Percentiles rank a stretch among this genome's conserved stretches.
Conservation (phyloP, 2,797 vertebrate species). For the Callimico goeldii region DNA sequence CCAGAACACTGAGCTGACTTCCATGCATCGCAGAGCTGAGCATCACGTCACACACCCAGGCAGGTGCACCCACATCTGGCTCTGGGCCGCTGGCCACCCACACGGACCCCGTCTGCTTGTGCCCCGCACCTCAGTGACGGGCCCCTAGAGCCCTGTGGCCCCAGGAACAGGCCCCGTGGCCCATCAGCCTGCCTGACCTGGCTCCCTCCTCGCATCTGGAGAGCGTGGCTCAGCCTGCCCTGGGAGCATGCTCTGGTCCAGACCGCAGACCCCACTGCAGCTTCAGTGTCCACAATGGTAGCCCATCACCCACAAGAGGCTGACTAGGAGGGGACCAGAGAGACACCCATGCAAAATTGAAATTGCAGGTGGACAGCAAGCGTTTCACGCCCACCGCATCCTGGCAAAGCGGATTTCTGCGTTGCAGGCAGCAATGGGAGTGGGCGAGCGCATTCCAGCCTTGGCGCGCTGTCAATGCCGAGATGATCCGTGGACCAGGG, state of each 20-base stretch:
- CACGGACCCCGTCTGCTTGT: not conserved
- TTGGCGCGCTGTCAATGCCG: rapidly evolving
- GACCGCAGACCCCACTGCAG: too few relatives aligned
- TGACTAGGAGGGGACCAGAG: not conserved
- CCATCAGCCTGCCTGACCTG: not conserved
- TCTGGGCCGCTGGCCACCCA: too few relatives aligned
- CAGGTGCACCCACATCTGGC: not conserved
- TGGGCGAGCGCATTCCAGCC: rapidly evolving
- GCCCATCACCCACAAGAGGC: not conserved
- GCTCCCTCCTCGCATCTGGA: rapidly evolving
- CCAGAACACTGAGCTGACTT: not conserved
- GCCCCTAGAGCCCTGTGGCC: rapidly evolving
- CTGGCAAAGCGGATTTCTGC: rapidly evolving
- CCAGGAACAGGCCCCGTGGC: rapidly evolving
- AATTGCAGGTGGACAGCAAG: rapidly evolving
- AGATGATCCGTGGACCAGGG: rapidly evolving
- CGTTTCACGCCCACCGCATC: rapidly evolving
- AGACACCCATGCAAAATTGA: not conserved
- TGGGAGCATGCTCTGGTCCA: not conserved
- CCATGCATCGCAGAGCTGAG: rapidly evolving
- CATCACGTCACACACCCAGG: not conserved
- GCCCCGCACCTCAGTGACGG: rapidly evolving
- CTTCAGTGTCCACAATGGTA: not conserved
- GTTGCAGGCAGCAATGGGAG: not conserved
- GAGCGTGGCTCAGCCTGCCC: not conserved